Evolutionary conservation across 2,113 vertebrate species (phyloP).

Genomic region (Actenoides hombroni): DNA sequence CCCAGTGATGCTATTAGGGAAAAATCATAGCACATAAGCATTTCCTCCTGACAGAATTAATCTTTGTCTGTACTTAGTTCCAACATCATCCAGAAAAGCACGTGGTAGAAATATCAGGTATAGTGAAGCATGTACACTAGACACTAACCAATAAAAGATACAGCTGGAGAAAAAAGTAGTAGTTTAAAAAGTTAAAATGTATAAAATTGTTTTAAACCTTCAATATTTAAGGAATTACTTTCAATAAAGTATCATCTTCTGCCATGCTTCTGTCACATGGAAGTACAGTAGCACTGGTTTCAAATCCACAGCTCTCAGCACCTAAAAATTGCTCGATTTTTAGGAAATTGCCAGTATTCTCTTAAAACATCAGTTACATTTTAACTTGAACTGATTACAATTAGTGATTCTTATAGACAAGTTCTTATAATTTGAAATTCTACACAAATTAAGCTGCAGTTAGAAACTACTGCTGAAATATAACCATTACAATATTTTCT

Average conservation of each 20-base stretch:
- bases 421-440: neutral
- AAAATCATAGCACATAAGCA: neutral
- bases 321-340: neutral
- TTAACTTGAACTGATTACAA: neutral
- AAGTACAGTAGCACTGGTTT: neutral
- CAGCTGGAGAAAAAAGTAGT: neutral
- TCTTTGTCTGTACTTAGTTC: neutral
- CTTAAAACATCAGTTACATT: neutral
- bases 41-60: neutral
- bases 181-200: neutral
- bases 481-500: neutral
- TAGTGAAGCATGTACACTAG: neutral
- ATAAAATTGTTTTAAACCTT: neutral
- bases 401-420: neutral
- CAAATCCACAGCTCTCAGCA: neutral
- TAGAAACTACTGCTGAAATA: neutral
- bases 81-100: neutral
- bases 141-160: neutral
- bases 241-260: neutral
- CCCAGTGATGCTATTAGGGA: neutral
- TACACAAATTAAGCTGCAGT: neutral
- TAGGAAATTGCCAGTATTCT: neutral
- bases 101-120: neutral
- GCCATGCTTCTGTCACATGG: neutral
- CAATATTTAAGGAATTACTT: neutral